These are phyloP conservation scores for Ispidina lecontei DNA, from an alignment of 2,797 vertebrate genomes.

Conservation along the genomic window DNA sequence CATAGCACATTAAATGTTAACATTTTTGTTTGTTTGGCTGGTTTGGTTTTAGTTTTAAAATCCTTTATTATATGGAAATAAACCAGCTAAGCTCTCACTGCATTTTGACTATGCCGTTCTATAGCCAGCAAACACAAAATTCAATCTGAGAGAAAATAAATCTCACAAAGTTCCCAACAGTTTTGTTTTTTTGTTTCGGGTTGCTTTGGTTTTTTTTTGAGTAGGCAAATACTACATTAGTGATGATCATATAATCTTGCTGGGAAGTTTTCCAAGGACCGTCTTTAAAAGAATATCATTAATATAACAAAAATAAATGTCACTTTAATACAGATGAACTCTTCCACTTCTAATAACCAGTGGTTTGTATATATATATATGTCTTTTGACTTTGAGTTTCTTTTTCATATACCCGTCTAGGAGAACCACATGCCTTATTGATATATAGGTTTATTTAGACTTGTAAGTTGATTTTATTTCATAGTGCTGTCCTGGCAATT, in stretches of 20 bases:
- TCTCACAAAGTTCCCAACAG: neutral
- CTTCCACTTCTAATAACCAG: neutral
- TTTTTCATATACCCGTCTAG: neutral
- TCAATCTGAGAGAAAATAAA: neutral
- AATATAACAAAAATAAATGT: neutral
- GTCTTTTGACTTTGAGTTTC: neutral
- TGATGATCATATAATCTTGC: neutral
- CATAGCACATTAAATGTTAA: conserved; percentile 7
- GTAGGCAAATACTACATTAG: neutral
- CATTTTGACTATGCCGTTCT: neutral
- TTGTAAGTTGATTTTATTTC: neutral
- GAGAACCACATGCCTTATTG: neutral
- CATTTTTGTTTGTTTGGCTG: neutral
- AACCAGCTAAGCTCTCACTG: neutral
- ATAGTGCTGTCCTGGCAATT: neutral
- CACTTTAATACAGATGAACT: neutral
- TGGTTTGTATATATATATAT: neutral
- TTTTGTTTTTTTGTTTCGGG: too few relatives aligned
- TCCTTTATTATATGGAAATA: neutral
- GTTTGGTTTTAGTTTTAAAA: neutral
- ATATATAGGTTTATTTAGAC: neutral
- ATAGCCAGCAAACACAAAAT: neutral
- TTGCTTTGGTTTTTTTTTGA: neutral
- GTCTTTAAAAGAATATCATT: neutral
- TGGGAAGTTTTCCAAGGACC: neutral